Evolutionary conservation across 2,113 vertebrate species (phyloP), one percentile per base, ranked within the genome.

Genomic region (Microcebus griseorufus): DNA sequence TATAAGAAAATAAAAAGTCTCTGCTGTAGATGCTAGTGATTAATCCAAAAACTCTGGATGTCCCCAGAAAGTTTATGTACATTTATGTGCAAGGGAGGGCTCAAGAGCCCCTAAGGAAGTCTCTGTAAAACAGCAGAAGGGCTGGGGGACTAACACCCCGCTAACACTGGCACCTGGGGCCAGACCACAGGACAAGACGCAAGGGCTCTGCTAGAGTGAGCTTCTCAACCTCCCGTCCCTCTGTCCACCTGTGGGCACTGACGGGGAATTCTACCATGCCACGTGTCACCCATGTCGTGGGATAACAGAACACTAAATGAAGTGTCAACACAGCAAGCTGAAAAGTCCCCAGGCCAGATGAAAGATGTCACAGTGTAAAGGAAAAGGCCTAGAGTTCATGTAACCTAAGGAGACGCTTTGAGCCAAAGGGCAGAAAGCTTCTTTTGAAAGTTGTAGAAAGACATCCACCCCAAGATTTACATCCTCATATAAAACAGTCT

Each of bases 1-100:
- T 67, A 2, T 83, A 39, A 87, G 73, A 81, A 81, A 76, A 67
- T 34, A 83, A 58, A 27, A 93, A 90, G n/a, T 90, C 64, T 85
- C 45, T 53, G 27, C 75, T 42, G 42, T 29, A 94, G n/a, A 93
- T 23, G 20, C 25, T 4, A 80, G 67, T 72, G 93, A 58, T 72
- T 78, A 75, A 94, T 55, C 62, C 53, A 65, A 58, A 27, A 42
- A 42, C n/a, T 22, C 53, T 8, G 14, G 51, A 17, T 2, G 2
- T 48, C 53, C 67, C 32, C 25, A 29, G 81, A 76, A 90, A 73
- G 70, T 37, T 42, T 16, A 39, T 25, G 18, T 45, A 20, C 72
- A 39, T 93, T 83, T 87, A 60, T 60, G 37, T 60, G 86, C 45
- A 12, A 79, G 23, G 37, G 64, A 92, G 39, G 78, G 79, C 51